Evolutionary conservation across 2,113 vertebrate genomes (phyloP).

Genomic region (Uria lomvia): DNA sequence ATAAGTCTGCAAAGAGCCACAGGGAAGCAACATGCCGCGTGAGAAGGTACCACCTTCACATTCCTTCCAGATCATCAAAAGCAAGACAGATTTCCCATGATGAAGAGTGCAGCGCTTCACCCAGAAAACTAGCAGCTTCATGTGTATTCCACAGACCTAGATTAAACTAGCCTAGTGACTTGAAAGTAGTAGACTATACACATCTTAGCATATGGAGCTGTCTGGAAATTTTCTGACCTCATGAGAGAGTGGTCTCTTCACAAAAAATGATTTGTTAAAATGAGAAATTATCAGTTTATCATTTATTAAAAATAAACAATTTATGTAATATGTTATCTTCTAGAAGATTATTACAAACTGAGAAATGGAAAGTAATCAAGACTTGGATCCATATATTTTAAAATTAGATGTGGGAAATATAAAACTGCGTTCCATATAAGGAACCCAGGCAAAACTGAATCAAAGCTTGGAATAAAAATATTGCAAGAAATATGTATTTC

Average conservation of each 20-base stretch:
- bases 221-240: neutral
- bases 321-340: neutral
- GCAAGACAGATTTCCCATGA: neutral
- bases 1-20: neutral
- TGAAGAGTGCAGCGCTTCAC: neutral
- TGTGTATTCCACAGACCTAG: neutral
- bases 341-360: neutral
- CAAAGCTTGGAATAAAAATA: neutral
- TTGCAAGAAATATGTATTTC: neutral
- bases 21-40: fast-evolving
- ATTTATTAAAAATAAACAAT: neutral
- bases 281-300: neutral
- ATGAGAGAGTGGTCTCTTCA: neutral
- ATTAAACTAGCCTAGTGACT: neutral
- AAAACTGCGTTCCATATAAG: neutral
- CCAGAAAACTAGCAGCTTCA: neutral
- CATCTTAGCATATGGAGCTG: neutral
- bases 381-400: neutral
- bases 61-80: neutral
- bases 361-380: neutral
- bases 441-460: neutral
- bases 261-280: neutral
- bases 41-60: neutral
- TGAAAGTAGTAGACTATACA: neutral
- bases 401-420: neutral